Evolutionary conservation across 2,888 invertebrate species (phyloP).

Genomic region (Plagiodera versicolora): DNA sequence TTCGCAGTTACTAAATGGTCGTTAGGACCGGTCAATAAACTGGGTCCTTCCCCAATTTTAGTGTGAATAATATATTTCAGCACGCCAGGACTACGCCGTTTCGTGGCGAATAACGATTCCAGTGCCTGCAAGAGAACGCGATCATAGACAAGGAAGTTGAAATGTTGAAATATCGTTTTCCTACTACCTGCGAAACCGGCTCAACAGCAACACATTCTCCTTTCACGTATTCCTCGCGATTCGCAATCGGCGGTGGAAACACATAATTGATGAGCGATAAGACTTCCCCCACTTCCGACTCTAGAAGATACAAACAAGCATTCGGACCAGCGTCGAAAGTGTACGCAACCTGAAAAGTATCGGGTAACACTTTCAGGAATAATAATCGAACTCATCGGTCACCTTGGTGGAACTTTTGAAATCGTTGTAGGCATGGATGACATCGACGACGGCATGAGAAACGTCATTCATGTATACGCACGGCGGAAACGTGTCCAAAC

Average conservation of each 20-base stretch:
- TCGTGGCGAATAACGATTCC: slow-evolving; percentile 28
- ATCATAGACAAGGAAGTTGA: too few species aligned
- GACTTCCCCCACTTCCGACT: slow-evolving; percentile 72
- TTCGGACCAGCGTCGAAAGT: slow-evolving; percentile 99
- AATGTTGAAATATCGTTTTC: too few species aligned
- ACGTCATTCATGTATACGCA: slow-evolving; percentile 89
- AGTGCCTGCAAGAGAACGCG: slow-evolving; percentile 40
- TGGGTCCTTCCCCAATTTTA: slow-evolving; percentile 79
- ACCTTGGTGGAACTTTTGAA: slow-evolving; percentile 65
- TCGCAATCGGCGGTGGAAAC: slow-evolving; percentile 70
- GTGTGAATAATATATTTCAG: slow-evolving; percentile 85
- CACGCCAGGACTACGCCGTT: slow-evolving; percentile 54
- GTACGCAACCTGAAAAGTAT: slow-evolving; percentile 73
- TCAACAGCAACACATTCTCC: slow-evolving; percentile 55
- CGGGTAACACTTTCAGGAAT: too few species aligned
- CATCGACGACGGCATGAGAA: slow-evolving; percentile 76
- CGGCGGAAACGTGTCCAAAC: slow-evolving; percentile 92
- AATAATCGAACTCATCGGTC: slow-evolving; percentile 26
- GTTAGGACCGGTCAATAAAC: slow-evolving; percentile 53
- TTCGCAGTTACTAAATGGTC: slow-evolving; percentile 58
- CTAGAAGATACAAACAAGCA: slow-evolving; percentile 84
- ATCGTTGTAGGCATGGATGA: slow-evolving; percentile 84
- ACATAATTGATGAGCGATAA: slow-evolving; percentile 68
- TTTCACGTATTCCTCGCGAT: slow-evolving; percentile 58
- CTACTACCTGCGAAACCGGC: slow-evolving; percentile 26